Evolutionary conservation across 2,797 vertebrate species (phyloP), one percentile per base, ranked within the genome.

Genomic region (Sciaenops ocellatus): DNA sequence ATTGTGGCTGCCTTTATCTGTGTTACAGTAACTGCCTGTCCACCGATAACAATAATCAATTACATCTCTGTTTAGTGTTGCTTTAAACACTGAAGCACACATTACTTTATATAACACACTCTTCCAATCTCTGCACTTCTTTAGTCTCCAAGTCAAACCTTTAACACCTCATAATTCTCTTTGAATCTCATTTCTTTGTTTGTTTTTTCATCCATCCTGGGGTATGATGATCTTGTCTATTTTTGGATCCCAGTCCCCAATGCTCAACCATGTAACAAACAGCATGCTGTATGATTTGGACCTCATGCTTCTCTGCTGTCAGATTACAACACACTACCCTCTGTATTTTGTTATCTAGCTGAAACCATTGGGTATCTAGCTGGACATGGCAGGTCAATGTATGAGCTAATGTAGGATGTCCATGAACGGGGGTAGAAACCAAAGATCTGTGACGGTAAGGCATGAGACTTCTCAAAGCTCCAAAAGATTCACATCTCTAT

Each of bases 41-140:
- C 85, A 71, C 84, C 85, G 86, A 92, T 92, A 91, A 92, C 88
- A 86, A 85, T 85, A 90, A 94, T 93, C 90, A 89, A 77, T 89
- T 86, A 84, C 88, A 91, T 89, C 74, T 88, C 85, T 78, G 71
- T 78, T 89, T 84, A 51, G 57, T 64, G 64, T 84, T 84, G 82
- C 77, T 79, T 84, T 78, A 82, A 61, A 42, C 61, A 41, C 73
- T 50, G 72, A 52, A 84, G 62, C 55, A 69, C 79, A 73, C 69
- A 87, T 82, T 55, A 52, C 57, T 78, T 78, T 62, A 68, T 55
- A 56, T 63, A 78, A 79, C 67, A 63, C 76, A 59, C 34, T 77
- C 44, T 38, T 69, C 67, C 52, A 48, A 52, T 85, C 67, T 44
- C 46, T 51, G 48, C 47, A 47, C 74, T 57, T 76, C 63, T 73